Evolutionary conservation across 1,140 invertebrate genomes (phyloP), one percentile per base, ranked within the genome.

Genomic region (Leptoteleia sp.): DNA sequence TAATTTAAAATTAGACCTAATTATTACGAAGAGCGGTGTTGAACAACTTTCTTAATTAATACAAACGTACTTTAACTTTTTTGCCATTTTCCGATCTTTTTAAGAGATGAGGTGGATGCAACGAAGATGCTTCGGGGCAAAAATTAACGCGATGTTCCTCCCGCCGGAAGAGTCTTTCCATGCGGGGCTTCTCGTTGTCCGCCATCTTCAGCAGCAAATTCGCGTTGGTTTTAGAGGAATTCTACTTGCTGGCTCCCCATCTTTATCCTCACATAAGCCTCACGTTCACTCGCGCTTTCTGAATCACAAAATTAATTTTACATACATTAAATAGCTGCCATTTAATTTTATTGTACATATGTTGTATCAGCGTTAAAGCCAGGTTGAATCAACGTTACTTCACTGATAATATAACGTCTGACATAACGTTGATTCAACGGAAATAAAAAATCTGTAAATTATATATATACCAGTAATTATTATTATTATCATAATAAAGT

Each of bases 61-160:
- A 8, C 7, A n/a, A 48, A 48, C 85, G 83, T 75, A 92, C 91
- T 84, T 92, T 92, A 25, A 92, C 91, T 85, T 92, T 92, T 55
- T 91, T 91, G 81, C 91, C 90, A 59, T 90, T 85, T 64, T 89
- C 85, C 27, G 90, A 90, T 77, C 90, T 90, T 55, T 91, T 90
- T 12, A 90, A 82, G 8, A 91, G 82, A 80, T 54, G 73, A 35
- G 59, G 47, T 52, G 83, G 40, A 64, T 84, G 71, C 71, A 67
- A 84, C 62, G 81, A 88, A 73, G 80, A 83, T 12, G 83, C 85
- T 81, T 87, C 89, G 22, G 85, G 87, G 71, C 87, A 87, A 54
- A 88, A 89, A 54, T 83, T 89, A 19, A 88, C 84, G 33, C 83
- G 82, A 1, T 84, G 85, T 13, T 82, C 79, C 4, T 78, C 70